Evolutionary conservation across 2,888 invertebrate species (phyloP), one percentile per base, ranked within the genome.

Genomic region (Hypsopygia costalis): DNA sequence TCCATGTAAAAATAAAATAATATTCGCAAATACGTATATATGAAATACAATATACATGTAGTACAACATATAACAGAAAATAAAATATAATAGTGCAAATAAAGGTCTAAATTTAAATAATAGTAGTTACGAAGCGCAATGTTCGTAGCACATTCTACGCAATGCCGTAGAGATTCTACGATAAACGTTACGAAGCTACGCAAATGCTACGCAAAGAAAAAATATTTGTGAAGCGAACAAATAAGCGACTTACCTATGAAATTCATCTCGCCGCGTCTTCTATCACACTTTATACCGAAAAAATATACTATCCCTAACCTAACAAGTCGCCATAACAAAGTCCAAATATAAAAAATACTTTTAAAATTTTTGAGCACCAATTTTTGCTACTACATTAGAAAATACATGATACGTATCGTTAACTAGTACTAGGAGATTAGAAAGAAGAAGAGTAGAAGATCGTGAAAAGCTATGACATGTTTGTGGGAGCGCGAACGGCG

Each of bases 331-430:
- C 80, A 81, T 82, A 80, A 71, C 71, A 72, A 77, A 64, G 69
- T 68, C 69, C 71, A 44, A 58, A 66, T 79, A 77, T 79, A 83
- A 81, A 82, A 85, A 81, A 78, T 78, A 79, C 69, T 71, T 68
- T 64, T 55, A 48, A 52, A 58, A 56, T 48, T 63, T 66, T 85
- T 86, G 86, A 87, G 87, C 87, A 87, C 87, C 87, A 77, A 83
- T 66, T 67, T 75, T 76, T 64, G 63, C 70, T 54, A 57, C 49
- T 62, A 61, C 47, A 56, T 69, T 77, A 78, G 67, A 79, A 69
- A 74, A 71, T 79, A 77, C 73, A 83, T 87, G 87, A 86, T 87
- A 87, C 87, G 87, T 86, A 70, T 83, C 62, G 74, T 77, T 78
- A 62, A 52, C 56, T 59, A 58, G 46, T 55, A 47, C 56, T 62